Evolutionary conservation across 2,797 vertebrate species (phyloP).

Genomic region (Picus viridis): DNA sequence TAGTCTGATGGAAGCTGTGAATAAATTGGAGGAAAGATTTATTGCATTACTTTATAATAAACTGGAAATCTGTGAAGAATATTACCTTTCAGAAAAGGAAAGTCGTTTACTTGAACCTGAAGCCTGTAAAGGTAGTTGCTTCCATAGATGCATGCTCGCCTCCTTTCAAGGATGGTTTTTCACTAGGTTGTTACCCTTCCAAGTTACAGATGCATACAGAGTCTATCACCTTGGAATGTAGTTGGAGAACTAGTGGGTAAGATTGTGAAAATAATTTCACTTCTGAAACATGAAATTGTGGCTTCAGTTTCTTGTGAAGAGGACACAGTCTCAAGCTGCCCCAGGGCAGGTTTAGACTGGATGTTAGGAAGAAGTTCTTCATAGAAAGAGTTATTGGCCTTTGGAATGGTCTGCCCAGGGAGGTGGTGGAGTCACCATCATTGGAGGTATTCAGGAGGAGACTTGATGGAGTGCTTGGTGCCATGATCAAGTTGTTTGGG

Average conservation of each 20-base stretch:
- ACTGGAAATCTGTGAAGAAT: conserved; percentile 43
- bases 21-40: conserved; percentile 2
- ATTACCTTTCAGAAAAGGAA: conserved; percentile 20
- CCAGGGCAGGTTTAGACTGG: too few relatives aligned
- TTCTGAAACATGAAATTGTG: background rate
- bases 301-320: background rate
- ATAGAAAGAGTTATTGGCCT: too few relatives aligned
- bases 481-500: too few relatives aligned
- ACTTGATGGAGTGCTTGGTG: too few relatives aligned
- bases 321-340: too few relatives aligned
- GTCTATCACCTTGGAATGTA: background rate
- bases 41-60: conserved; percentile 14
- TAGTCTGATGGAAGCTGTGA: background rate
- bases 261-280: background rate
- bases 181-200: background rate
- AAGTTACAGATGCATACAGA: background rate
- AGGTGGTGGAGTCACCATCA: too few relatives aligned
- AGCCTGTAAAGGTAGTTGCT: background rate
- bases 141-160: background rate
- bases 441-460: too few relatives aligned
- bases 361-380: too few relatives aligned
- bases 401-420: too few relatives aligned
- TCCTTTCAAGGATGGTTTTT: background rate
- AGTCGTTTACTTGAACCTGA: background rate
- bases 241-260: background rate